Conservation (phyloP, 2,888 invertebrate genomes). For the Chesias legatella region DNA sequence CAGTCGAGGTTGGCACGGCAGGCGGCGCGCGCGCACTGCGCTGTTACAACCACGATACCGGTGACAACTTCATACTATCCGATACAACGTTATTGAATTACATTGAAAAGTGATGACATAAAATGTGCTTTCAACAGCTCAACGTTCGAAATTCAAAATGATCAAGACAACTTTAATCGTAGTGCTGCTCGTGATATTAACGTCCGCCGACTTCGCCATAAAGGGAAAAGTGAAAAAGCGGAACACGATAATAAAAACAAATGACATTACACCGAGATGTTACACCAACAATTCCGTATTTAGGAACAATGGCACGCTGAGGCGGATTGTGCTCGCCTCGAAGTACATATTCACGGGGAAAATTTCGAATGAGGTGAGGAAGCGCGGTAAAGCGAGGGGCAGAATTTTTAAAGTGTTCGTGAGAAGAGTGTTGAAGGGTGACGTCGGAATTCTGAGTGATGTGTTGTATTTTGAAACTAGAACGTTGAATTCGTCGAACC, state of each 20-base stretch:
- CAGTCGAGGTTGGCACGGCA: conserved; percentile 68
- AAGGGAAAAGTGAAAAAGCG: conserved; percentile 71
- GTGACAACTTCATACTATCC: conserved; percentile 22
- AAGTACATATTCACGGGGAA: conserved; percentile 76
- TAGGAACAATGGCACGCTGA: conserved; percentile 64
- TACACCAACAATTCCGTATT: conserved; percentile 63
- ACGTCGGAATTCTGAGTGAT: conserved; percentile 65
- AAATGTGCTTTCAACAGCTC: conserved; percentile 28
- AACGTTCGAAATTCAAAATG: conserved; percentile 44
- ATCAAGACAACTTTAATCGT: conserved; percentile 39
- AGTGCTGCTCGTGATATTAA: conserved; percentile 45
- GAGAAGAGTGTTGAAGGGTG: conserved; percentile 70
- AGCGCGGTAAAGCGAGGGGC: conserved; percentile 50
- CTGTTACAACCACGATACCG: conserved; percentile 31
- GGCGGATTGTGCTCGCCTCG: conserved; percentile 59
- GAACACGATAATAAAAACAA: conserved; percentile 67
- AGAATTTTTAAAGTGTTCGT: conserved; percentile 72
- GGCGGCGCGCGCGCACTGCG: conserved; percentile 66
- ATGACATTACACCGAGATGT: conserved; percentile 56
- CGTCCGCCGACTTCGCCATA: conserved; percentile 56
- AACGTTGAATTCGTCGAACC: conserved; percentile 63
- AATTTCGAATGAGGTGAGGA: conserved; percentile 64
- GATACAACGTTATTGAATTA: no score
- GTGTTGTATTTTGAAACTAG: conserved; percentile 68
- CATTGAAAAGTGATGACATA: conserved; percentile 16